phyloP scores from a whole-genome alignment of 1,140 invertebrate species.

The Tribolium castaneum region DNA sequence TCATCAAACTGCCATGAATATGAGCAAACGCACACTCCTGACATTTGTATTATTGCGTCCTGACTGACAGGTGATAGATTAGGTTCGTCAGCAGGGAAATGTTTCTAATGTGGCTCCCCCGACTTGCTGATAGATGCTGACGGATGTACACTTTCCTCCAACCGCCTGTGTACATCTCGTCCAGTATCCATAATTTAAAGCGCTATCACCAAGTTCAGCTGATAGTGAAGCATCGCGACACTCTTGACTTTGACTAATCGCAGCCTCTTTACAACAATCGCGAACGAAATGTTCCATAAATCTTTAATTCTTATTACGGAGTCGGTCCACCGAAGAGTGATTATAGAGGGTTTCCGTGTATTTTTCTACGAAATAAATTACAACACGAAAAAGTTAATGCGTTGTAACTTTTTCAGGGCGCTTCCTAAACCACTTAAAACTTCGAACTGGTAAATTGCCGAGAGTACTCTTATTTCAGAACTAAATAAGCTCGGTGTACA shows the following conservation, averaged over 20 bases:
- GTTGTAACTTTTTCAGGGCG: conserved; percentile 40
- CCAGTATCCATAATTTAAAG: neutral
- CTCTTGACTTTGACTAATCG: conserved; percentile 31
- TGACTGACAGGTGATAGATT: conserved; percentile 48
- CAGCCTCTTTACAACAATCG: conserved; percentile 19
- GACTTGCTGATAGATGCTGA: conserved; percentile 46
- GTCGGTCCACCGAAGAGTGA: conserved; percentile 39
- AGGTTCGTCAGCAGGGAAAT: conserved; percentile 44
- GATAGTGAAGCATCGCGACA: neutral
- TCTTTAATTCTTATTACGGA: conserved; percentile 47
- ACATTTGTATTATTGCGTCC: conserved; percentile 44
- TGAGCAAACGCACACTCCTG: conserved; percentile 34
- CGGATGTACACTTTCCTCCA: conserved; percentile 32
- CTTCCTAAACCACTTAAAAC: conserved; percentile 46
- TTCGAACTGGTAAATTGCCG: conserved; percentile 44
- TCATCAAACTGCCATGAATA: conserved; percentile 32
- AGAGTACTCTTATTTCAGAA: conserved; percentile 43
- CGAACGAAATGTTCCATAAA: conserved; percentile 40
- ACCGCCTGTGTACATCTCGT: neutral
- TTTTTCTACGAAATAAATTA: conserved; percentile 50
- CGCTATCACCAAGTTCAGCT: neutral
- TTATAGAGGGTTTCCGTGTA: conserved; percentile 51
- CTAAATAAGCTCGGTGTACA: conserved; percentile 35
- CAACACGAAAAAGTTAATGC: conserved; percentile 49
- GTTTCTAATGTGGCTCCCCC: conserved; percentile 42